A percentile compares a stretch with the other conserved stretches of the same genome.
Conservation (phyloP, 2,888 invertebrate species). For the Chironomus tentans region DNA sequence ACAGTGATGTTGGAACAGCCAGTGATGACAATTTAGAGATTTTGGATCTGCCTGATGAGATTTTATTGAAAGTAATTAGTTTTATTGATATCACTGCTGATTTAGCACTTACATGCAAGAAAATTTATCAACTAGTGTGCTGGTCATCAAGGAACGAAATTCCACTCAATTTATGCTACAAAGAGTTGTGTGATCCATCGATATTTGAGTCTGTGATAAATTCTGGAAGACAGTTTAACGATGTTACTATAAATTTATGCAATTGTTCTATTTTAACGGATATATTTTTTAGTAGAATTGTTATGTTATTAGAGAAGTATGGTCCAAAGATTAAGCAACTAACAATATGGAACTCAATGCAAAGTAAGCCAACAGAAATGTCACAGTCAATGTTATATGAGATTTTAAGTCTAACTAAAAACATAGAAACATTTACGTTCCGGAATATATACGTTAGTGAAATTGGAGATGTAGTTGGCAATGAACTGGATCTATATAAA, state of each 20-base stretch:
- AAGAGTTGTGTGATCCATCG: neutral
- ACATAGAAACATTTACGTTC: neutral
- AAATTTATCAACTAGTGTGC: neutral
- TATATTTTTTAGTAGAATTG: neutral
- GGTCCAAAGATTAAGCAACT: neutral
- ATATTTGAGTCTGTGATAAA: neutral
- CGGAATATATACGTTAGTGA: neutral
- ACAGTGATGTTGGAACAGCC: too few species aligned
- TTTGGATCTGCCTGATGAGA: neutral
- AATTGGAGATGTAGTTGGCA: neutral
- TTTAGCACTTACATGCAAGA: neutral
- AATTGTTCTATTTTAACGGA: neutral
- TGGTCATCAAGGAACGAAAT: neutral
- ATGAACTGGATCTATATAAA: neutral
- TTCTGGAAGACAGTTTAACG: neutral
- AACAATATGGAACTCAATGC: conserved; percentile 10
- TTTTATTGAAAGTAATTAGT: neutral
- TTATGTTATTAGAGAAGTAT: neutral
- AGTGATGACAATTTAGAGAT: neutral
- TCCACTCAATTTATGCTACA: neutral
- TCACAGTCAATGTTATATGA: neutral
- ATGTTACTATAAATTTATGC: neutral
- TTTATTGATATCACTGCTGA: neutral
- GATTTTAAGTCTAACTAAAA: neutral
- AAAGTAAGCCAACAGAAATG: neutral